phyloP scores from a whole-genome alignment of 2,113 vertebrate species.

The Stigmatopora argus region DNA sequence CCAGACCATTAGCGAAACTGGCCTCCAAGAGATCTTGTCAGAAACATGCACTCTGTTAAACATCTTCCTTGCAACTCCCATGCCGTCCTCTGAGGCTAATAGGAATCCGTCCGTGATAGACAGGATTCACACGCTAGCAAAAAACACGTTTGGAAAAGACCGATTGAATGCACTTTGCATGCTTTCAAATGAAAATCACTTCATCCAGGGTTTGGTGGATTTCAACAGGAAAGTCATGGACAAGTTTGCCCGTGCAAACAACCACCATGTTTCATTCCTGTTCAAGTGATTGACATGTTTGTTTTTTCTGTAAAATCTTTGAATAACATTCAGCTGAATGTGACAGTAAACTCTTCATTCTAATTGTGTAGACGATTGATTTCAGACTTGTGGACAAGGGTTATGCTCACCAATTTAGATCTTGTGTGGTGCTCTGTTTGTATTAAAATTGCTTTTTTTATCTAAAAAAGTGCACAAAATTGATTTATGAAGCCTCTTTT shows the following conservation, averaged over 20 bases:
- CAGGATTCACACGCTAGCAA: conserved; percentile 1
- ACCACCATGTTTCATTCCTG: conserved; percentile 1
- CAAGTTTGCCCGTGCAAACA: conserved; percentile 4
- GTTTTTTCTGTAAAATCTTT: neutral
- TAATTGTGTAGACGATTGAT: neutral
- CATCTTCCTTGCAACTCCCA: conserved; percentile 6
- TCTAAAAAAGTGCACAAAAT: neutral
- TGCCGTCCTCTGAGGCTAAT: neutral
- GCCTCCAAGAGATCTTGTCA: conserved; percentile 2
- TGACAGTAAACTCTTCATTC: neutral
- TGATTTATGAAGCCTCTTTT: too few species aligned
- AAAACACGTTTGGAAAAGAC: neutral
- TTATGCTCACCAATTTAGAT: neutral
- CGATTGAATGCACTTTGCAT: conserved; percentile 3
- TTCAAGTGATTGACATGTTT: neutral
- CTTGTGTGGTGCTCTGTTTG: neutral
- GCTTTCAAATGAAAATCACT: conserved; percentile 9
- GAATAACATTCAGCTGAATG: neutral
- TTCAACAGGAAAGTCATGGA: conserved; percentile 8
- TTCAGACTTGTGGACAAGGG: neutral
- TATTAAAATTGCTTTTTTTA: neutral
- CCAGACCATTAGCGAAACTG: neutral
- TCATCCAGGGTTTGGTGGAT: conserved; percentile 1
- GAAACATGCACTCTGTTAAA: conserved; percentile 2
- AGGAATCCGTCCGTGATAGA: neutral